phyloP scores from a whole-genome alignment of 2,888 invertebrate species.

The Stictocephala bisonia region DNA sequence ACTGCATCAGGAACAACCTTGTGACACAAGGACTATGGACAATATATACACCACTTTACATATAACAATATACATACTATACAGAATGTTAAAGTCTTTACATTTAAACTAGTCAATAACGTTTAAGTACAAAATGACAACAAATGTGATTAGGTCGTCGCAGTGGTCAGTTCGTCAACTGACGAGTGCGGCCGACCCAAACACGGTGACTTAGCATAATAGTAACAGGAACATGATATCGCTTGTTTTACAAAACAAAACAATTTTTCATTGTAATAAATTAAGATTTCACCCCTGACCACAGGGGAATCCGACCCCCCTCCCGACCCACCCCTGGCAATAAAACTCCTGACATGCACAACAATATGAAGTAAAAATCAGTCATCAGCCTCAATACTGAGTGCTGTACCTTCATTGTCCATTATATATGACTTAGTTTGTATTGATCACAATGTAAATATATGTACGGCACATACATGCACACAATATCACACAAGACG shows the following conservation, averaged over 20 bases:
- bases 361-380: slow-evolving; percentile 43
- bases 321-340: not conserved
- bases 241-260: slow-evolving; percentile 47
- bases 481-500: slow-evolving; percentile 47
- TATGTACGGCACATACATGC: slow-evolving; percentile 48
- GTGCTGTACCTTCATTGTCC: slow-evolving; percentile 43
- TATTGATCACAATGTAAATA: slow-evolving; percentile 49
- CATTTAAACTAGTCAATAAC: slow-evolving; percentile 50
- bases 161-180: slow-evolving; percentile 47
- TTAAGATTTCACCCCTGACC: slow-evolving; percentile 38
- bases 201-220: slow-evolving; percentile 50
- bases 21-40: slow-evolving; percentile 35
- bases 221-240: slow-evolving; percentile 52
- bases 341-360: slow-evolving; percentile 46
- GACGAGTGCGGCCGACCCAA: slow-evolving; percentile 45
- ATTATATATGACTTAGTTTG: slow-evolving; percentile 45
- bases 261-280: slow-evolving; percentile 46
- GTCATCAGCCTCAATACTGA: slow-evolving; percentile 46
- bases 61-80: slow-evolving; percentile 45
- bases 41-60: slow-evolving; percentile 43
- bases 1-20: slow-evolving; percentile 39
- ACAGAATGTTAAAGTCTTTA: slow-evolving; percentile 50
- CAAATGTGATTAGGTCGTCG: slow-evolving; percentile 43
- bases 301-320: slow-evolving; percentile 32
- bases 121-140: slow-evolving; percentile 50